A percentile compares a stretch with the other conserved stretches of the same genome.
Conservation (phyloP, 2,797 vertebrate species). For the Pitangus sulphuratus region DNA sequence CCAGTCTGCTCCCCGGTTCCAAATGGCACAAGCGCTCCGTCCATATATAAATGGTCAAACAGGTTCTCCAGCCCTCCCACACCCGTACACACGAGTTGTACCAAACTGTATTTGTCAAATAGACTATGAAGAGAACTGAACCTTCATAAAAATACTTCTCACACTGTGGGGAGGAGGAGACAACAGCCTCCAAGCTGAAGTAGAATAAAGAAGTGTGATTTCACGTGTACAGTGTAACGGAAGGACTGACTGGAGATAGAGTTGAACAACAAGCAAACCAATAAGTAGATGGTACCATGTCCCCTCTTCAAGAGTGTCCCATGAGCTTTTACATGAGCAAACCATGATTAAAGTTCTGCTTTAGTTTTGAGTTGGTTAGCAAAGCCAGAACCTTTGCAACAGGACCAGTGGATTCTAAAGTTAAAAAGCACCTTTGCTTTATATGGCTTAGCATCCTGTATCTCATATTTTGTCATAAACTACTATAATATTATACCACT, state of each 20-base stretch:
- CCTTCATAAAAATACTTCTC: not conserved
- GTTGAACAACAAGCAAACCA: not conserved
- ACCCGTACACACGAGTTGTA: not conserved
- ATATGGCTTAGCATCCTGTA: not conserved
- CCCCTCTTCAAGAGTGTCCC: not conserved
- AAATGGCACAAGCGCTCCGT: not conserved
- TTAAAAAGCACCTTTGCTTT: not conserved
- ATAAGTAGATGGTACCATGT: not conserved
- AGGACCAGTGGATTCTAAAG: not conserved
- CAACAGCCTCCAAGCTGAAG: not conserved
- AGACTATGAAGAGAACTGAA: not conserved
- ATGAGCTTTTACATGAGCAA: not conserved
- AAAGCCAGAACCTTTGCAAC: not conserved
- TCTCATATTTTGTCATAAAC: not conserved
- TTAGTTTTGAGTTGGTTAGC: not conserved
- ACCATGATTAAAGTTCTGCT: not conserved
- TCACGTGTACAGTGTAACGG: not conserved
- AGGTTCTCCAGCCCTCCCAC: not conserved
- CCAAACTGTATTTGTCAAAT: not conserved
- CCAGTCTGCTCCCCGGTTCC: not conserved
- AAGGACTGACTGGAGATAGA: not conserved
- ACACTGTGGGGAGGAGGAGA: not conserved
- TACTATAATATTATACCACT: not conserved
- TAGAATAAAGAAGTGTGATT: not conserved
- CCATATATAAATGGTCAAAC: not conserved